Evolutionary conservation across 2,888 invertebrate species (phyloP), one percentile per base, ranked within the genome.

Genomic region (Clivina fossor): DNA sequence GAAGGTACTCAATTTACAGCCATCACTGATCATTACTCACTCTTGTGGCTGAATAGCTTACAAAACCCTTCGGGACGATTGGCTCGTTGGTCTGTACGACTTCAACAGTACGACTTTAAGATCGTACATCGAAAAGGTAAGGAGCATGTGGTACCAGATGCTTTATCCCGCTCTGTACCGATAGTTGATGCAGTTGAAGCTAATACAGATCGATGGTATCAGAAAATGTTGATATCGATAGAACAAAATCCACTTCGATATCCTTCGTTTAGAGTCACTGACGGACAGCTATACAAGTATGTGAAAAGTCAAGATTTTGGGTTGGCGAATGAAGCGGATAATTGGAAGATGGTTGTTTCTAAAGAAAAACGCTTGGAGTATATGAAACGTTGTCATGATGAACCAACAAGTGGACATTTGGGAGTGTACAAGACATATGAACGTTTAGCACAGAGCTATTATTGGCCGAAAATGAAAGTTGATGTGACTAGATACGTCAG

Each of bases 91-190:
- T 9, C 46, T 3, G 18, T 28, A 5, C 8, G 19, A 19, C 15
- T 26, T 7, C 26, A 46, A 13, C 61, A 64, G n/a, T 67, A 63
- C 47, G 58, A 64, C 9, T 68, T 67, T 41, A 56, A 60, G 1
- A 61, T 71, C 2, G 41, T 56, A 8, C 68, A 71, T 48, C 48
- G 62, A 7, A 60, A 58, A 1, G 70, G 70, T 0, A 49, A 38
- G 1, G 43, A 49, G 3, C 62, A 70, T 54, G 50, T 54, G 3
- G 60, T 66, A 2, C 69, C 70, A 1, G 72, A 74, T 56, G 64
- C 64, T 2, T 44, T 71, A 2, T 64, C 64, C 0, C 38, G 70
- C 26, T 49, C 22, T 18, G 44, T 37, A 19, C 30, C 28, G 18
- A 46, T 58, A 24, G 19, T 20, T 2, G 37, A 49, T 4, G 26